phyloP scores from a whole-genome alignment of 2,113 vertebrate species.

The Bucco capensis region DNA sequence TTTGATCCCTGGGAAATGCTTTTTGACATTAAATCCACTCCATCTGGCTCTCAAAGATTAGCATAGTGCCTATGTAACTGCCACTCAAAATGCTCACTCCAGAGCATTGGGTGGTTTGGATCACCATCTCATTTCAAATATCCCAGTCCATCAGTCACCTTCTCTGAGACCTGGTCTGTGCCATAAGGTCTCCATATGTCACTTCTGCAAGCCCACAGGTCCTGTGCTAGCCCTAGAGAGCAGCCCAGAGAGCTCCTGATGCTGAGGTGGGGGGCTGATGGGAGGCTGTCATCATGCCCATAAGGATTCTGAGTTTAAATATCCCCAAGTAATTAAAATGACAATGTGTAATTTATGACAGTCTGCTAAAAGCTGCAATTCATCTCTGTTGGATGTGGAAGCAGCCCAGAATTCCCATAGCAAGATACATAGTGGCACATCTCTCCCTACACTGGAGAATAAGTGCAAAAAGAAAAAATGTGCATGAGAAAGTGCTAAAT shows the following conservation, averaged over 20 bases:
- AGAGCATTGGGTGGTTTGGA: neutral
- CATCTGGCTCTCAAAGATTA: constrained; percentile 13
- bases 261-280: neutral
- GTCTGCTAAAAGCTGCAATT: neutral
- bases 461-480: neutral
- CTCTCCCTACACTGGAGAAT: too few species aligned
- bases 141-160: neutral
- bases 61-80: neutral
- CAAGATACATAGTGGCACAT: accelerated
- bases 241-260: neutral
- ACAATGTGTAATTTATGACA: neutral
- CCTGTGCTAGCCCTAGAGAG: neutral
- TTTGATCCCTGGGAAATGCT: constrained; percentile 33
- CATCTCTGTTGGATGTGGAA: neutral
- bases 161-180: neutral
- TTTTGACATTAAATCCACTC: constrained; percentile 21
- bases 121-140: neutral
- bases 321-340: neutral
- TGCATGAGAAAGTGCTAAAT: neutral
- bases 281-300: neutral
- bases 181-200: accelerated
- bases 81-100: neutral
- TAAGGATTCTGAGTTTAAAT: neutral
- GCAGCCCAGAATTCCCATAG: neutral
- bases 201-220: neutral